Conservation (phyloP, 2,888 invertebrate genomes). For the Petrolisthes manimaculis region DNA sequence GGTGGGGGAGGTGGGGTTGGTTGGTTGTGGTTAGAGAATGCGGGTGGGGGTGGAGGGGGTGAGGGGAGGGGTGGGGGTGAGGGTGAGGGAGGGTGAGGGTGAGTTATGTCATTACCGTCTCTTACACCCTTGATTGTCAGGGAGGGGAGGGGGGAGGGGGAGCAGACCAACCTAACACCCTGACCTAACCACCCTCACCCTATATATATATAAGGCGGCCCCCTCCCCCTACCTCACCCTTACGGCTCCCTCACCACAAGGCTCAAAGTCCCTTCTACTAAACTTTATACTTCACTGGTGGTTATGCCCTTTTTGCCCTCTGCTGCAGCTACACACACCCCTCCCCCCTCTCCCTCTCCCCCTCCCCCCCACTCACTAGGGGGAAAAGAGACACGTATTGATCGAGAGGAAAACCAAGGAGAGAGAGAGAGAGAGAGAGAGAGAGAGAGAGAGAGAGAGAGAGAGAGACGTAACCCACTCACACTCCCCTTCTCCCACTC, state of each 20-base stretch:
- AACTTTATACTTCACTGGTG: background rate
- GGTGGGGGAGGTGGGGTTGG: too few species aligned
- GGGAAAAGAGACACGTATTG: constrained; percentile 60
- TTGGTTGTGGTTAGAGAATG: too few species aligned
- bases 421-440: background rate
- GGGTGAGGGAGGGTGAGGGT: too few species aligned
- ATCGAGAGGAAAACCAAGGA: constrained; percentile 3
- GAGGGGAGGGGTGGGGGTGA: too few species aligned
- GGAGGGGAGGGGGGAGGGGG: too few species aligned
- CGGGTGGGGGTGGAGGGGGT: too few species aligned
- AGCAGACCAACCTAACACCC: background rate
- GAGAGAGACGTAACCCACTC: constrained; percentile 1
- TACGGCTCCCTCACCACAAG: background rate
- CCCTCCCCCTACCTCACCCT: background rate
- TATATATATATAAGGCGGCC: too few species aligned
- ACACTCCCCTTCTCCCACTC: background rate
- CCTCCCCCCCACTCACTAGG: constrained; percentile 22
- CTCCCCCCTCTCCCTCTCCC: background rate
- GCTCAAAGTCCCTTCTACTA: background rate
- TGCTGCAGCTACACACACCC: background rate
- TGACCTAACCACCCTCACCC: background rate
- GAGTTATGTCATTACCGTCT: too few species aligned
- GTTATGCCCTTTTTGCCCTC: background rate
- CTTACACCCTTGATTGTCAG: too few species aligned
- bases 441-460: background rate